A percentile compares a stretch with the other conserved stretches of the same genome.
Conservation (phyloP, 53 echinoderm and acorn worm species). For the Luidia sarsii region DNA sequence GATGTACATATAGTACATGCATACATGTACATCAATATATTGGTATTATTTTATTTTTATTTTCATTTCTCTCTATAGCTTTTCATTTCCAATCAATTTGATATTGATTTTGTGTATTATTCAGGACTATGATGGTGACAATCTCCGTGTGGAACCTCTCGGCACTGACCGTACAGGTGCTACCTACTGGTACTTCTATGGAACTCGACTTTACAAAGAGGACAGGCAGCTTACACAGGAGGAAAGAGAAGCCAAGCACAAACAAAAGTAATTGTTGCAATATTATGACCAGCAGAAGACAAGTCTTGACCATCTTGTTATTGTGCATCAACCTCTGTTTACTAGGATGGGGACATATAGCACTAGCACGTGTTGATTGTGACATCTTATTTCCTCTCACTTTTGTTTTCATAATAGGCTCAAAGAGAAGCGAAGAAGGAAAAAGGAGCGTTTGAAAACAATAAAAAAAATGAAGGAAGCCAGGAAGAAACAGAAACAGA, state of each 20-base stretch:
- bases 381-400: too few relatives aligned
- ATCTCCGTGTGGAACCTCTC: constrained; percentile 83
- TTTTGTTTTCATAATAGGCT: constrained; percentile 44
- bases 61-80: too few relatives aligned
- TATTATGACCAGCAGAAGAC: not conserved
- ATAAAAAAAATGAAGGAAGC: constrained; percentile 51
- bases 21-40: too few relatives aligned
- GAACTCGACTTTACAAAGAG: constrained; percentile 95
- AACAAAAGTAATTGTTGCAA: constrained; percentile 81
- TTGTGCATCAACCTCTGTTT: not conserved
- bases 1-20: too few relatives aligned
- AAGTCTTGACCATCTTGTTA: constrained; percentile 21
- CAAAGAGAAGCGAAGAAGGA: constrained; percentile 69
- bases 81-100: too few relatives aligned
- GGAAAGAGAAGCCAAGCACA: constrained; percentile 68
- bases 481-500: constrained; percentile 60
- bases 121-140: constrained; percentile 91
- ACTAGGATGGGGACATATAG: too few relatives aligned
- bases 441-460: constrained; percentile 43
- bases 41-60: too few relatives aligned
- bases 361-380: too few relatives aligned
- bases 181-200: constrained; percentile 98
- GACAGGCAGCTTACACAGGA: constrained; percentile 60
- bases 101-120: too few relatives aligned
- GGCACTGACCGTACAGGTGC: constrained; percentile 80